Evolutionary conservation across 2,888 invertebrate genomes (phyloP), one percentile per base, ranked within the genome.

Genomic region (Orthonychiurus folsomi): DNA sequence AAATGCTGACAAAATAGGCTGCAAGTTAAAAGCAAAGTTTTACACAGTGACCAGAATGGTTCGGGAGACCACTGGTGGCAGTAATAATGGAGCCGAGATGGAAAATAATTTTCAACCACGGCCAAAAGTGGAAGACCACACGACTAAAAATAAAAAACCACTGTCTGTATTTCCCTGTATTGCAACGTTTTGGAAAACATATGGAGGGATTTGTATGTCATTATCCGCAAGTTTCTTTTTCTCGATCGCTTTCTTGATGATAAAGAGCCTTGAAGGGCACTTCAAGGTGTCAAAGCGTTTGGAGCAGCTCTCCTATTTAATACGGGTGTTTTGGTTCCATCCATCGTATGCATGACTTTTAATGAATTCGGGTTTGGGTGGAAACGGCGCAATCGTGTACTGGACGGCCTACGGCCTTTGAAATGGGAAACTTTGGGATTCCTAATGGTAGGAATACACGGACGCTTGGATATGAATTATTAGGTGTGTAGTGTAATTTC

Each of bases 181-280:
- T n/a, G n/a, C n/a, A n/a, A n/a, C n/a, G n/a, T n/a, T n/a, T n/a
- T 59, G 50, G 50, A 25, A 48, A 2, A 27, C 50, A 20, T 63
- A 63, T 56, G 63, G 63, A 2, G 63, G 63, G 24, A 50, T 63
- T 28, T 18, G 50, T 47, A 60, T 63, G 60, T 56, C 52, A 1
- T 27, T 63, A 9, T 56, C 28, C 1, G 56, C 63, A 5, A 60
- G 60, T 53, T 47, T 60, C 1, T 63, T 63, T 21, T 63, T 61
- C 56, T 61, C 61, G 2, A 15, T 24, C 24, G 18, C 55, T 3
- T 56, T 61, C 18, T 48, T 61, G 5, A 24, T 50, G 2, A 50
- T 59, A 21, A 59, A 59, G 26, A 24, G 25, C 12, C n/a, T 59
- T 24, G 50, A 59, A 23, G 3, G 2, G 50, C n/a, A n/a, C n/a